Evolutionary conservation across 2,797 vertebrate genomes (phyloP), one percentile per base, ranked within the genome.

Genomic region (Anolis apletophallus): DNA sequence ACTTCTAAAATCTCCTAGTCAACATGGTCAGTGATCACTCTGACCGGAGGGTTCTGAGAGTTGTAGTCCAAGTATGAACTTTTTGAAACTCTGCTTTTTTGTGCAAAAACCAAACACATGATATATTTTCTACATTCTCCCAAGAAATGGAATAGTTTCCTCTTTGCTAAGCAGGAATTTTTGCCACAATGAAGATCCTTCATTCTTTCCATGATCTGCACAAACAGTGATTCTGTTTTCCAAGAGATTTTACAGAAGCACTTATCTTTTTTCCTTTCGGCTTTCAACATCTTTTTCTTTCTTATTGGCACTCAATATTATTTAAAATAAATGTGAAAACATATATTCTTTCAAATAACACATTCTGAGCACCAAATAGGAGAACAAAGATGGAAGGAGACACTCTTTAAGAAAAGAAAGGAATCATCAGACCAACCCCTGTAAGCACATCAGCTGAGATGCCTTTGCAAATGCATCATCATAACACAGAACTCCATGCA

Each of bases 401-500:
- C 16, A 21, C 19, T 57, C 54, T 77, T 59, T 17, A 32, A 69
- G 61, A 16, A 17, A 11, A n/a, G 67, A 80, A n/a, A 29, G 59
- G 7, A 10, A 68, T 21, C 5, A 4, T 26, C 13, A 17, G 36
- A n/a, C 19, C 9, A 46, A 26, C 46, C 16, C 7, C 50, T 59
- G 67, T n/a, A 46, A 55, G 57, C 67, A n/a, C 36, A 21, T 13
- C 3, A 1, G 0, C 0, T 2, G 17, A 10, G 1, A 10, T 11
- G 5, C 59, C 46, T 34, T 46, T 36, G 9, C 36, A 78, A 34
- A 32, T 52, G 68, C 36, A 29, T 12, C 4, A 50, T n/a, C 64
- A 73, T 71, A 64, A 64, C 26, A 26, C 1, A 10, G 73, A 32
- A n/a, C n/a, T 34, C 21, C 21, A 23, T 34, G 29, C 17, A 55